Evolutionary conservation across 2,888 invertebrate species (phyloP), one percentile per base, ranked within the genome.

Genomic region (Autographa gamma): DNA sequence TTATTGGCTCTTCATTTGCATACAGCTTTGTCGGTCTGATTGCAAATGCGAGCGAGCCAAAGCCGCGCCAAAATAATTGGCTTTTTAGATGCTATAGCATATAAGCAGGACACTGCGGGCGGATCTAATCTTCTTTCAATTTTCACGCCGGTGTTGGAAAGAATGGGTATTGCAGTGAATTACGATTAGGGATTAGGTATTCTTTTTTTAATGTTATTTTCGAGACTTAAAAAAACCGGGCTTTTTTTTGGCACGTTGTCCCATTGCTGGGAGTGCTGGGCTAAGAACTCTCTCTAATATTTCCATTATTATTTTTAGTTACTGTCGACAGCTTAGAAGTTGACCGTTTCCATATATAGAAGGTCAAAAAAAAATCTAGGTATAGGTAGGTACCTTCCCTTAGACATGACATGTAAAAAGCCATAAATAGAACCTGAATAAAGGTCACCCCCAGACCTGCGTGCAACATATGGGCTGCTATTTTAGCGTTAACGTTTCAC

Each of bases 11-110:
- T 69, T 59, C 68, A 66, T 77, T 76, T 76, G 72, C 68, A 80
- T 80, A 66, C 19, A 66, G 34, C 59, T 60, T 19, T 31, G 66
- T 38, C 60, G 41, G 43, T 67, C 32, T 56, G 3, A 48, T 76
- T 80, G 77, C 72, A 69, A 80, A 77, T 77, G 73, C 43, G 64
- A 18, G 60, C 60, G 54, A 34, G 52, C 60, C 56, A 48, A 63
- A 48, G 34, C 32, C 63, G 62, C 68, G 69, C 66, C 48, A 66
- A 66, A 54, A 56, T 56, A 13, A 25, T 76, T 76, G 68, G 66
- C 65, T 63, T 71, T 77, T 68, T 63, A 76, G 60, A 69, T 38
- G n/a, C 59, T 58, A 25, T 25, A 25, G 25, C 25, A 25, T 25
- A 54, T 64, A 34, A 32, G 64, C 54, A 18, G 16, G 60, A 61